Evolutionary conservation across 2,797 vertebrate species (phyloP), one percentile per base, ranked within the genome.

Genomic region (Cynodonichthys magdalenae): DNA sequence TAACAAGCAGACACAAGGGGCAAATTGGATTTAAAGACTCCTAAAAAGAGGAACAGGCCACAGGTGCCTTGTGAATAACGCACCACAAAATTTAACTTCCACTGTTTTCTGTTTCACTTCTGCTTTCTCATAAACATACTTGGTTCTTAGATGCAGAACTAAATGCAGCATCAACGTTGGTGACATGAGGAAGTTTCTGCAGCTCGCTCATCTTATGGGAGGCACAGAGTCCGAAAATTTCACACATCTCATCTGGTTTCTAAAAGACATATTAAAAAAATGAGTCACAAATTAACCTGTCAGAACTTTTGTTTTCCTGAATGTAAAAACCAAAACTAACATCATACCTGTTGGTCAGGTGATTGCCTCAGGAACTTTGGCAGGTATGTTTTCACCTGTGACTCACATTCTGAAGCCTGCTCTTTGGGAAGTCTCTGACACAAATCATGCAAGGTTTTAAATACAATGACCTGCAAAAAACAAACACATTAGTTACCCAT

Each of bases 1-100:
- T 82, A 19, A 94, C 1, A 5, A 88, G 62, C 39, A 93, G 27
- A 61, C 94, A 94, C 53, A 94, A 81, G 8, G 80, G 77, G 63
- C 94, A 94, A n/a, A 63, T 71, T 1, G 92, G 92, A 48, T 71
- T 80, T 34, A 76, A 41, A 54, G 81, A 55, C 36, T 79, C 71
- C 92, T 88, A 15, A 3, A 78, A 42, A 80, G 34, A 56, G 5
- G 8, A 65, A 29, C 0, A 34, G 2, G 20, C 46, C 18, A 34
- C 63, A 19, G 59, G 15, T 47, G 0, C 24, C 5, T 18, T 0
- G 42, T 36, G 50, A 29, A 28, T 14, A 20, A 12, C 3, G 1
- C 0, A 42, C 34, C 53, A 7, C 5, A 29, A 15, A 15, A 15
- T 77, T 77, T 67, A 36, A 80, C 12, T 65, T 78, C 59, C 59